Evolutionary conservation across 2,113 vertebrate genomes (phyloP).

Genomic region (Nematolebias whitei): DNA sequence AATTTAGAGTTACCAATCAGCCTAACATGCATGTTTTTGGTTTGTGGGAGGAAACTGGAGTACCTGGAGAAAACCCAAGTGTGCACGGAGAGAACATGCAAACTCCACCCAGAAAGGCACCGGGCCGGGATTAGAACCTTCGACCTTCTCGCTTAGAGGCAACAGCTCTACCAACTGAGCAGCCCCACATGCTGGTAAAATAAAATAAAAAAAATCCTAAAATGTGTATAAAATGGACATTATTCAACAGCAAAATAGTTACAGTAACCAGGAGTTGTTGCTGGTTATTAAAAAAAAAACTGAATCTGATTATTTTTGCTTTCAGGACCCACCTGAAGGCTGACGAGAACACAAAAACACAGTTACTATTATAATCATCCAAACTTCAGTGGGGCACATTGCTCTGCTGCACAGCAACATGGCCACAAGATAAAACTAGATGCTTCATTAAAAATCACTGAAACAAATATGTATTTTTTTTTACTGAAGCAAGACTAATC

Average conservation of each 20-base stretch:
- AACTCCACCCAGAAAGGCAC: no score
- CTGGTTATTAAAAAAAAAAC: background rate
- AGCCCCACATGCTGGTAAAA: background rate
- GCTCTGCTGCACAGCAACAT: constrained; percentile 19
- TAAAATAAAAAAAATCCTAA: background rate
- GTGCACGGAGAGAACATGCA: no score
- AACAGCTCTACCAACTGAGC: no score
- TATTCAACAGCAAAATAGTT: background rate
- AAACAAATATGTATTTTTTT: constrained; percentile 26
- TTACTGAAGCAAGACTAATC: background rate
- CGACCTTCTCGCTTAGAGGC: no score
- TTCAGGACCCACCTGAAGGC: constrained; percentile 11
- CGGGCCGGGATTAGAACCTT: no score
- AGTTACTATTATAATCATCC: constrained; percentile 29
- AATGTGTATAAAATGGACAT: background rate
- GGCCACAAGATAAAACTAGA: constrained; percentile 32
- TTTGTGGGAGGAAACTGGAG: no score
- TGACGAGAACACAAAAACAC: constrained; percentile 28
- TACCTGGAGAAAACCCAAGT: no score
- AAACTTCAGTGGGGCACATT: constrained; percentile 33
- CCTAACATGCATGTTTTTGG: no score
- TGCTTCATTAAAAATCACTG: constrained; percentile 47
- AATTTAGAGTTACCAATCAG: no score
- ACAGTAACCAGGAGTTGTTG: background rate
- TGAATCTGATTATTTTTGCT: constrained; percentile 29